Evolutionary conservation across 2,113 vertebrate species (phyloP), one percentile per base, ranked within the genome.

Genomic region (Zingel zingel): DNA sequence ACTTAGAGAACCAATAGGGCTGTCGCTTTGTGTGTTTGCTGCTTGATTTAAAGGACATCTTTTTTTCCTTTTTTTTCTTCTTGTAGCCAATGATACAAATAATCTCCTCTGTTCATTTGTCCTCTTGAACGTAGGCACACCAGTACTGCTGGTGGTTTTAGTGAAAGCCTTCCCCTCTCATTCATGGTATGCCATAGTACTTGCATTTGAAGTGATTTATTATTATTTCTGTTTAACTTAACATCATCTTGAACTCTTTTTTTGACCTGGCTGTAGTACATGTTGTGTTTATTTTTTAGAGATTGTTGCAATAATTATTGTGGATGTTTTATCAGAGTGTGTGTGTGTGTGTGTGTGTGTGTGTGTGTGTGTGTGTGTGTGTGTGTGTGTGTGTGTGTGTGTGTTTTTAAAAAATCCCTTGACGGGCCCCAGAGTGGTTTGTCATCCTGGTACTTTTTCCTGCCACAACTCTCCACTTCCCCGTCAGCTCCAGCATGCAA

Each of bases 301-400:
- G 93, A 94, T 91, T 93, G 94, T 93, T 96, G 94, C 94, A 94
- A 94, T 95, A 94, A 93, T 94, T 94, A 77, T 94, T 72, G 85
- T 95, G 83, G 78, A 78, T 90, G 89, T 94, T 92, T 87, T 90
- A 86, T 91, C 91, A 80, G 87, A 92, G 74, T 76, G 73, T 80
- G 78, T 88, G 81, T 74, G 73, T 72, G 79, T 66, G 51, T 57
- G 53, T 30, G 82, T 27, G 83, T 36, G 72, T 33, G 33, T 33
- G 33, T 6, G 6, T 33, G 33, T 6, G 30, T 33, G 30, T 6
- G 30, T 33, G 30, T 6, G 30, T 6, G 30, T 6, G 30, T 6
- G 30, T 33, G 30, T 1, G 30, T 33, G 30, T 1, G 30, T 33
- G 30, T 1, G 30, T 33, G 30, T 6, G 33, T 33, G 33, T 33